Evolutionary conservation across 2,797 vertebrate genomes (phyloP).

Genomic region (Pangasius sanitwongsei): DNA sequence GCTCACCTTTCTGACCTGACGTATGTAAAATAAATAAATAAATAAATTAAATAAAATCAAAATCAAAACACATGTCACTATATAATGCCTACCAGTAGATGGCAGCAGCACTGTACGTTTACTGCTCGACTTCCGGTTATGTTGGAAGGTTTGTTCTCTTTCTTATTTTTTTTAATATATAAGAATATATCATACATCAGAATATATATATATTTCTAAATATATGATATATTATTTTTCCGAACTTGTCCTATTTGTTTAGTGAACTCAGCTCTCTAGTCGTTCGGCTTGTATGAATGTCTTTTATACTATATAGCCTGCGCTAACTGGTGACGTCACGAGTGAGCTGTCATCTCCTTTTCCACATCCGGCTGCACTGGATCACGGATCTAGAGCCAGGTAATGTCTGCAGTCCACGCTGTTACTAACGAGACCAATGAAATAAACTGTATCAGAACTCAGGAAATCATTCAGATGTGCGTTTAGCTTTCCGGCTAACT

Average conservation of each 20-base stretch:
- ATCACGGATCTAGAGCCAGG: neutral
- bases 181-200: neutral
- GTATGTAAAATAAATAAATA: too few species aligned
- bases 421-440: too few species aligned
- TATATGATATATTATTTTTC: neutral
- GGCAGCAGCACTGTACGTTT: neutral
- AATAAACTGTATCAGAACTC: neutral
- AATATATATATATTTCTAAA: neutral
- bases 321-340: neutral
- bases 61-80: too few species aligned
- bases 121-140: neutral
- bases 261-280: neutral
- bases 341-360: neutral
- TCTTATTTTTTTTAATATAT: neutral
- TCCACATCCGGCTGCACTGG: neutral
- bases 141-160: neutral
- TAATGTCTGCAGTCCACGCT: neutral
- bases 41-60: too few species aligned
- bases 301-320: constrained; percentile 35
- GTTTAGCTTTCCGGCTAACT: neutral
- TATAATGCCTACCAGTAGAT: neutral
- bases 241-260: neutral
- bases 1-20: too few species aligned
- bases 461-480: neutral
- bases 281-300: neutral